phyloP scores from a whole-genome alignment of 2,113 vertebrate species.

The Xiphophorus couchianus region DNA sequence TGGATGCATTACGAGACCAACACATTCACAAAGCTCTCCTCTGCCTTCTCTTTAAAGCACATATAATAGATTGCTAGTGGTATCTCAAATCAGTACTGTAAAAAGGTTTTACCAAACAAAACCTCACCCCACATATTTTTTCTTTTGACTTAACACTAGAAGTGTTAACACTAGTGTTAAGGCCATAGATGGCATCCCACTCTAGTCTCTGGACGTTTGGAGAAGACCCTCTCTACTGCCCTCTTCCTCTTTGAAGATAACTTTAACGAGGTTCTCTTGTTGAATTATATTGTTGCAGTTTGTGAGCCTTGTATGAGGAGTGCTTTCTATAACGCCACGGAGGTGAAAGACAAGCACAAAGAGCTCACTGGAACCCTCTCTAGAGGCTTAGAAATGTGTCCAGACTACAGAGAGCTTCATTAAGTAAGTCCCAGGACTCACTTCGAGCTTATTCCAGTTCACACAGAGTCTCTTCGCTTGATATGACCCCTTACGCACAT shows the following conservation, averaged over 20 bases:
- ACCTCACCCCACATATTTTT: neutral
- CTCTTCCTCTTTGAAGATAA: conserved; percentile 44
- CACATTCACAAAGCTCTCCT: neutral
- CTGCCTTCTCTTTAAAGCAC: conserved; percentile 4
- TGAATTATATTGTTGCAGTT: conserved; percentile 36
- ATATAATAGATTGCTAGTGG: neutral
- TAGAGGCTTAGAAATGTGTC: conserved; percentile 50
- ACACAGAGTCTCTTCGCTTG: conserved; percentile 13
- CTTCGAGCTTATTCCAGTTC: conserved; percentile 41
- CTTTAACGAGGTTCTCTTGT: conserved; percentile 65
- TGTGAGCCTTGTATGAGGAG: conserved; percentile 51
- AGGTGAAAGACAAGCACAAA: conserved; percentile 55
- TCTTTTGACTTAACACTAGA: conserved; percentile 40
- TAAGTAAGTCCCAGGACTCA: conserved; percentile 55
- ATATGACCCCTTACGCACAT: conserved; percentile 29
- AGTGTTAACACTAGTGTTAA: too few species aligned
- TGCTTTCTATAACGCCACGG: conserved; percentile 37
- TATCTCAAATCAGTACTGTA: conserved; percentile 16
- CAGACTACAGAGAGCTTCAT: conserved; percentile 67
- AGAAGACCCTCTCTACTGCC: conserved; percentile 30
- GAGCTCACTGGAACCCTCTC: conserved; percentile 46
- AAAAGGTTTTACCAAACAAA: conserved; percentile 37
- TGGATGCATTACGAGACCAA: neutral
- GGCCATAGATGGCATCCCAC: conserved; percentile 46
- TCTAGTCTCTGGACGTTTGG: conserved; percentile 44